Percentiles rank a stretch among this genome's conserved stretches.
Evolutionary conservation across 2,888 invertebrate species (phyloP).

Genomic region (Dorcus hopei): DNA sequence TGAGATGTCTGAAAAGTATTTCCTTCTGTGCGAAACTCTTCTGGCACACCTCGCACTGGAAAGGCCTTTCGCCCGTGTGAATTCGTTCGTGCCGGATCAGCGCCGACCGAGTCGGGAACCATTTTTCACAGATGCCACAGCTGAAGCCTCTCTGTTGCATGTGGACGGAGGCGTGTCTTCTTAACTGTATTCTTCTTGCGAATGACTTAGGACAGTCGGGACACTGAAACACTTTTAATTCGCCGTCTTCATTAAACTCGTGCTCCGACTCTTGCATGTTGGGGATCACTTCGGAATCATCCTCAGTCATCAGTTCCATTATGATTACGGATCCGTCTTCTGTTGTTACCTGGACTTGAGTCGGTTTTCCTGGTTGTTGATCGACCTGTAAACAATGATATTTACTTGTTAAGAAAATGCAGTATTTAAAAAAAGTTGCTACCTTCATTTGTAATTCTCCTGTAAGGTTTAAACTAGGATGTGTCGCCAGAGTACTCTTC

Average conservation of each 20-base stretch:
- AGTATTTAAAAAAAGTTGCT: too few relatives aligned
- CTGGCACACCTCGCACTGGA: constrained; percentile 56
- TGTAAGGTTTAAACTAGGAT: constrained; percentile 39
- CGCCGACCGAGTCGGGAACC: constrained; percentile 66
- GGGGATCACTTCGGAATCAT: constrained; percentile 30
- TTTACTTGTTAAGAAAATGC: too few relatives aligned
- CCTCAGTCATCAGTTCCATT: constrained; percentile 49
- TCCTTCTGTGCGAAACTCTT: constrained; percentile 72
- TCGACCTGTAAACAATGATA: constrained; percentile 23
- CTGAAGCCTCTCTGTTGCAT: constrained; percentile 58
- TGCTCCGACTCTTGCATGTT: not conserved
- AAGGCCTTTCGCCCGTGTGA: constrained; percentile 62
- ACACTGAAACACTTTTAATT: constrained; percentile 57
- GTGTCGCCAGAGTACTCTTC: constrained; percentile 45
- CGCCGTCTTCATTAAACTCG: constrained; percentile 42
- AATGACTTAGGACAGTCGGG: constrained; percentile 63
- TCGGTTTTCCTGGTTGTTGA: constrained; percentile 41
- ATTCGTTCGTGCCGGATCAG: constrained; percentile 66
- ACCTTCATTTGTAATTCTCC: constrained; percentile 43
- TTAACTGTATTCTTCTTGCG: constrained; percentile 57
- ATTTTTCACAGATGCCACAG: constrained; percentile 62
- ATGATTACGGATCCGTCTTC: constrained; percentile 52
- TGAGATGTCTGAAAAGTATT: constrained; percentile 62
- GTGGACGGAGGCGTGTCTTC: constrained; percentile 62
- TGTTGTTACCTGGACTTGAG: constrained; percentile 49